These are phyloP conservation scores for Cosmopolites sordidus DNA, from an alignment of 2,888 invertebrate species.

Conservation along the genomic window DNA sequence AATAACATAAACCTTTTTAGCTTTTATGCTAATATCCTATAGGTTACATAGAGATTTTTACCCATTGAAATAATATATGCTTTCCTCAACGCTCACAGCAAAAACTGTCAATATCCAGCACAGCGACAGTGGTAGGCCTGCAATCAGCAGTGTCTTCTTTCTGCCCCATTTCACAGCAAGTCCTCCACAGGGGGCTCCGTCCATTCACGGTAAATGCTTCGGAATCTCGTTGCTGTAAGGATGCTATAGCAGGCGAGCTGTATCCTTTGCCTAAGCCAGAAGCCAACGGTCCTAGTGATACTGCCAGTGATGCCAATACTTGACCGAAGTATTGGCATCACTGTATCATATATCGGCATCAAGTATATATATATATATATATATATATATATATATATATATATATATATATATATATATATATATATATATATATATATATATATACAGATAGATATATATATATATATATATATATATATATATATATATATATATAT, in stretches of 20 bases:
- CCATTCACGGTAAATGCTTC: constrained; percentile 62
- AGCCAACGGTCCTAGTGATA: constrained; percentile 74
- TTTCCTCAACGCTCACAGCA: constrained; percentile 65
- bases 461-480: no score
- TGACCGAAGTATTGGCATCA: constrained; percentile 52
- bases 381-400: no score
- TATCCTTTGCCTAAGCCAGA: constrained; percentile 79
- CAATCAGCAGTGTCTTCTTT: constrained; percentile 63
- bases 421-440: no score
- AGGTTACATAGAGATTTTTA: no score
- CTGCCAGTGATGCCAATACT: constrained; percentile 73
- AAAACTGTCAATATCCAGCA: constrained; percentile 80
- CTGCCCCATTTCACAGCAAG: constrained; percentile 72
- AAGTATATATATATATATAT: no score
- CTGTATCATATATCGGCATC: no score
- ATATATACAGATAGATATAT: no score
- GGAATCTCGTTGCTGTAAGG: constrained; percentile 60
- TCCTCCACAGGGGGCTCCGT: constrained; percentile 77
- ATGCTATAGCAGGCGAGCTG: constrained; percentile 77
- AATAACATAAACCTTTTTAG: no score
- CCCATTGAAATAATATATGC: background rate
- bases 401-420: no score
- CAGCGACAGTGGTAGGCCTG: constrained; percentile 70
- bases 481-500: no score
- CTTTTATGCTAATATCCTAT: no score